A percentile compares a stretch with the other conserved stretches of the same genome.
Conservation (phyloP, 2,113 vertebrate species). For the Eublepharis macularius region DNA sequence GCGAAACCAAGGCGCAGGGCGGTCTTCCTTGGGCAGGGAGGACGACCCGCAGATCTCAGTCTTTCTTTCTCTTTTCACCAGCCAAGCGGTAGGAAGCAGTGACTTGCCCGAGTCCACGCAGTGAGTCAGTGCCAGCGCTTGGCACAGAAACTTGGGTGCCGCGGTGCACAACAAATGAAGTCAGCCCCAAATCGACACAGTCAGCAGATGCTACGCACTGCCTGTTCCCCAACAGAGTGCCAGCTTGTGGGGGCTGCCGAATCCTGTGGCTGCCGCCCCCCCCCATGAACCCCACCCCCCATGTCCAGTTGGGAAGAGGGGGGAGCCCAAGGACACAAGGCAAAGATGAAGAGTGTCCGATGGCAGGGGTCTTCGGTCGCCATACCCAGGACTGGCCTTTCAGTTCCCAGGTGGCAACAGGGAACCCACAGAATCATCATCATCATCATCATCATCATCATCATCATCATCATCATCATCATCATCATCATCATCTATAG, state of each 20-base stretch:
- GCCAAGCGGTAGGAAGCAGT: background rate
- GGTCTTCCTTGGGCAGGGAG: background rate
- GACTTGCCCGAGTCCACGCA: conserved; percentile 33
- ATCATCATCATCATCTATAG: too few relatives aligned
- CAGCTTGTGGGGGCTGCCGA: background rate
- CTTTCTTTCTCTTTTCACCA: background rate
- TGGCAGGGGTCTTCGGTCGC: too few relatives aligned
- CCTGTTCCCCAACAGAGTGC: background rate
- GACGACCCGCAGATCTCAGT: too few relatives aligned
- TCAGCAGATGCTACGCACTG: too few relatives aligned
- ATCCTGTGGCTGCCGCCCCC: background rate
- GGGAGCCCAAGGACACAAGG: too few relatives aligned
- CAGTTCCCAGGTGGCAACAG: too few relatives aligned
- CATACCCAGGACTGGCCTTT: too few relatives aligned
- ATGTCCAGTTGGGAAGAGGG: too few relatives aligned
- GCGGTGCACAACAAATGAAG: background rate
- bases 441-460: too few relatives aligned
- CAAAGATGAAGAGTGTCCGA: too few relatives aligned
- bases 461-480: too few relatives aligned
- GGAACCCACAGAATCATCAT: too few relatives aligned
- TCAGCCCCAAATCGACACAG: background rate
- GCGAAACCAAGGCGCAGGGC: background rate
- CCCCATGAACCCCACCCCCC: background rate
- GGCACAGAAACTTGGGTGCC: conserved; percentile 34
- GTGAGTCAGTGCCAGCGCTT: conserved; percentile 31